Conservation (phyloP, 2,888 invertebrate genomes). For the Pardosa pseudoannulata region DNA sequence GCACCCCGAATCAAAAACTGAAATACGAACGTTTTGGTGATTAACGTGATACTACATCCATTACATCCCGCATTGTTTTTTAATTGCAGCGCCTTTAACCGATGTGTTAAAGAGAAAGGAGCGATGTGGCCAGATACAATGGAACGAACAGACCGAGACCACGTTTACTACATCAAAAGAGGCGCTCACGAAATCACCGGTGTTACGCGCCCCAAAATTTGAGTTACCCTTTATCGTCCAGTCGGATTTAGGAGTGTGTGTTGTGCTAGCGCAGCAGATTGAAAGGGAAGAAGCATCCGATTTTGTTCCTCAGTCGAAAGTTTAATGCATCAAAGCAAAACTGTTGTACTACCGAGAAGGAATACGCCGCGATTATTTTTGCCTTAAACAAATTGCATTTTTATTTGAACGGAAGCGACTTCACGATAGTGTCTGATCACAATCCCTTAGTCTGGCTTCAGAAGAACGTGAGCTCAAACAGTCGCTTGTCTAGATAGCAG, state of each 20-base stretch:
- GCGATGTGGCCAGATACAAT: too few relatives aligned
- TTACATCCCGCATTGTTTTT: not conserved
- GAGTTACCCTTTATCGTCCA: not conserved
- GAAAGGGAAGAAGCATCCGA: not conserved
- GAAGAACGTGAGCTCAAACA: not conserved
- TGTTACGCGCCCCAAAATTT: not conserved
- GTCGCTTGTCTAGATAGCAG: not conserved
- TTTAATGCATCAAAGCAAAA: not conserved
- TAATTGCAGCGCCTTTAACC: not conserved
- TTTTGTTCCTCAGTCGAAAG: slow-evolving; percentile 7
- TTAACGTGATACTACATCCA: slow-evolving; percentile 35
- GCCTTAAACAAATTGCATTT: slow-evolving; percentile 10
- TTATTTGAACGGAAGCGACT: not conserved
- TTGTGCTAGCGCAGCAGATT: not conserved
- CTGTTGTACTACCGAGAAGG: not conserved
- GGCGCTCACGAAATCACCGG: not conserved
- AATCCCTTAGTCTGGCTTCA: slow-evolving; percentile 4
- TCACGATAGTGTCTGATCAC: not conserved
- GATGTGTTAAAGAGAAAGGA: not conserved
- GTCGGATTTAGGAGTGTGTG: slow-evolving; percentile 1
- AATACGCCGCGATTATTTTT: slow-evolving; percentile 5
- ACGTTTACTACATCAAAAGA: too few relatives aligned
- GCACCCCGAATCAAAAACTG: slow-evolving; percentile 11
- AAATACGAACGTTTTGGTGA: slow-evolving; percentile 51
- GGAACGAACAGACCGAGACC: too few relatives aligned